A percentile compares a stretch with the other conserved stretches of the same genome.
These are phyloP conservation scores for Gymnosoma rotundatum DNA, from an alignment of 2,888 invertebrate species.

Conservation along the genomic window DNA sequence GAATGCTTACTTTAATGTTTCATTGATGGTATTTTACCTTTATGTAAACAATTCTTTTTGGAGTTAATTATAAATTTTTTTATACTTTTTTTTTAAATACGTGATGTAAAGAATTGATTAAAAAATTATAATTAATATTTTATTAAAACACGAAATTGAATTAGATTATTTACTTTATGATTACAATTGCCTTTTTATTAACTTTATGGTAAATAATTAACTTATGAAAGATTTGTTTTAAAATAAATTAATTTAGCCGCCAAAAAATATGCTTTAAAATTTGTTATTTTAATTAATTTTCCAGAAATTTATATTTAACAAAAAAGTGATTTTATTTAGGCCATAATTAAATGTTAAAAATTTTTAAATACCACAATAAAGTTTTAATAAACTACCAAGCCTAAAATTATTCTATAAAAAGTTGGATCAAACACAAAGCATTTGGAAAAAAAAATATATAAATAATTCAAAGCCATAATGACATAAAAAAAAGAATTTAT, in stretches of 20 bases:
- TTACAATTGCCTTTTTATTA: not conserved
- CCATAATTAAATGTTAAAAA: not conserved
- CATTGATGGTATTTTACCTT: too few species aligned
- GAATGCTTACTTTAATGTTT: too few species aligned
- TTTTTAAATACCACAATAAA: not conserved
- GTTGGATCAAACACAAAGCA: not conserved
- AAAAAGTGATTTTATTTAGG: slow-evolving; percentile 10
- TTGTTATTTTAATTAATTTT: slow-evolving; percentile 25
- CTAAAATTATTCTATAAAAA: slow-evolving; percentile 71
- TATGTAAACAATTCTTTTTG: too few species aligned
- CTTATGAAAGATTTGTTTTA: not conserved
- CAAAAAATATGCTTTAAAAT: slow-evolving; percentile 46
- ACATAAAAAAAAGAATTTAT: not conserved
- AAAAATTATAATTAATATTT: too few species aligned
- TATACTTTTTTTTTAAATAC: too few species aligned
- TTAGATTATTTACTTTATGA: too few species aligned
- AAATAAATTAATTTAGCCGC: not conserved
- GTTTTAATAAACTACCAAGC: slow-evolving; percentile 57
- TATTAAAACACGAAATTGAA: too few species aligned
- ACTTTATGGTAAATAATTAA: not conserved
- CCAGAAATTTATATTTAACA: not conserved
- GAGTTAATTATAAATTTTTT: too few species aligned
- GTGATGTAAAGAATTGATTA: too few species aligned
- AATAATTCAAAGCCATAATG: slow-evolving; percentile 39
- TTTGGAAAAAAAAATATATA: slow-evolving; percentile 28